phyloP scores from a whole-genome alignment of 2,888 invertebrate species.

The Eremobia ochroleuca region DNA sequence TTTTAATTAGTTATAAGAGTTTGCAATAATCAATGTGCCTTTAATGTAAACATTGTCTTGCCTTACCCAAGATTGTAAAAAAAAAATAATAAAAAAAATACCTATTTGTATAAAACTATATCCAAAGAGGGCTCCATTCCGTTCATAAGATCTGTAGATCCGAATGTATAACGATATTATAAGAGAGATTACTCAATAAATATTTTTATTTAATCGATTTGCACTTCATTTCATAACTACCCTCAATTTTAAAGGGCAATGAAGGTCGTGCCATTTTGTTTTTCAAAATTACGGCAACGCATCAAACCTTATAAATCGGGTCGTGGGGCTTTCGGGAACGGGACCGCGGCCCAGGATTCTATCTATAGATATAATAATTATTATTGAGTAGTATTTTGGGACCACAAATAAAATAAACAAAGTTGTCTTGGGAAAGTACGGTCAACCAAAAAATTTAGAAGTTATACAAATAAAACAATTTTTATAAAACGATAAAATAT shows the following conservation, averaged over 20 bases:
- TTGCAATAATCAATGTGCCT: slow-evolving; percentile 81
- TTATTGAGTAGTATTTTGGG: too few species aligned
- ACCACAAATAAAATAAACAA: too few species aligned
- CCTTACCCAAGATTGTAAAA: slow-evolving; percentile 75
- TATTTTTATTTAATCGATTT: slow-evolving; percentile 64
- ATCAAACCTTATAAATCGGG: too few species aligned
- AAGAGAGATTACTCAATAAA: slow-evolving; percentile 73
- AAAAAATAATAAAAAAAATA: slow-evolving; percentile 60
- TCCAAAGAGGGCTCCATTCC: slow-evolving; percentile 71
- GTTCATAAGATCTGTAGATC: slow-evolving; percentile 66
- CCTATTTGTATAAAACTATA: slow-evolving; percentile 69
- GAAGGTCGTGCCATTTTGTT: too few species aligned
- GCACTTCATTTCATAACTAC: slow-evolving; percentile 31
- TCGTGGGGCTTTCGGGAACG: too few species aligned
- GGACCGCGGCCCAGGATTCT: too few species aligned
- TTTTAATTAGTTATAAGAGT: slow-evolving; percentile 61
- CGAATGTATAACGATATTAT: slow-evolving; percentile 65
- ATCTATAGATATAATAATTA: too few species aligned
- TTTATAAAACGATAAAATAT: too few species aligned
- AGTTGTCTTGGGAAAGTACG: too few species aligned
- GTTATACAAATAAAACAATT: too few species aligned
- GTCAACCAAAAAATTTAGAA: too few species aligned
- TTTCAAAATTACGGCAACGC: too few species aligned
- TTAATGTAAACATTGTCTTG: slow-evolving; percentile 81
- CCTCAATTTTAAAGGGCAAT: background rate